Conservation (phyloP, 2,888 invertebrate genomes). For the Drosophila anomelani region DNA sequence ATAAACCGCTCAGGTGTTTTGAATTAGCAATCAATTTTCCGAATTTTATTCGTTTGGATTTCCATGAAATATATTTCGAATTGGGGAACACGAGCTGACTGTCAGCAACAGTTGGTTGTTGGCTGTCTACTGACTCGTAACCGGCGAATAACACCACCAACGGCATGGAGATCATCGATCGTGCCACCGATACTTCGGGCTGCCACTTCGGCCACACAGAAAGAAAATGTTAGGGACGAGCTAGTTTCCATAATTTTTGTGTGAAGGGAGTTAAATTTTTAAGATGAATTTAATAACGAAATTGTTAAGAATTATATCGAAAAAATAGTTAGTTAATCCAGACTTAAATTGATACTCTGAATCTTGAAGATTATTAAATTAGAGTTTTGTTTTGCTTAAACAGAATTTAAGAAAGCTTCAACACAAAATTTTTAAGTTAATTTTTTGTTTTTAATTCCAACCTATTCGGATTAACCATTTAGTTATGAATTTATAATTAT, state of each 20-base stretch:
- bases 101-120: slow-evolving; percentile 79
- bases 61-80: neutral
- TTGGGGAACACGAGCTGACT: slow-evolving; percentile 22
- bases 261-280: neutral
- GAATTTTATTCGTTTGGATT: neutral
- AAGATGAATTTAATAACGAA: accelerated
- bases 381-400: neutral
- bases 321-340: neutral
- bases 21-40: slow-evolving; percentile 51
- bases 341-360: neutral
- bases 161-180: slow-evolving; percentile 46
- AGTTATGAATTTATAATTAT: neutral
- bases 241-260: neutral
- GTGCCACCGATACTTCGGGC: slow-evolving; percentile 44
- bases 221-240: neutral
- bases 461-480: too few species aligned
- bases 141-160: slow-evolving; percentile 33
- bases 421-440: too few species aligned
- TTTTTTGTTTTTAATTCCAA: too few species aligned
- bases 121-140: slow-evolving; percentile 69
- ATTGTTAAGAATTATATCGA: neutral
- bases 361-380: neutral
- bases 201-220: slow-evolving; percentile 33
- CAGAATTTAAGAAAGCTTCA: neutral
- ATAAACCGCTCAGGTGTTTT: slow-evolving; percentile 52